Evolutionary conservation across 2,797 vertebrate species (phyloP).

Genomic region (Antrozous pallidus): DNA sequence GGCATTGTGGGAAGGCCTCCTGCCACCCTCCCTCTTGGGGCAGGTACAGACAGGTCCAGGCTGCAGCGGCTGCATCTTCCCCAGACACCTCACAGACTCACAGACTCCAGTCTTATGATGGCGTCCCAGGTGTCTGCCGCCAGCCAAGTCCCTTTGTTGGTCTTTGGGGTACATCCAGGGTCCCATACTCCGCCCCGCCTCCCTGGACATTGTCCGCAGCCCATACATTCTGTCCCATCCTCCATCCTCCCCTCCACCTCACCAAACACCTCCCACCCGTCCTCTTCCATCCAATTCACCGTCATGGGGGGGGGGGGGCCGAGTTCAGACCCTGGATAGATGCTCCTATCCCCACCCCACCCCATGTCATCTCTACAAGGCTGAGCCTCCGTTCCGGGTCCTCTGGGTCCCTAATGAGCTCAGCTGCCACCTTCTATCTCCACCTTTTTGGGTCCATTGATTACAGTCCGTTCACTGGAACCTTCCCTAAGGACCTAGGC

Average conservation of each 20-base stretch:
- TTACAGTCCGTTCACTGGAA: neutral
- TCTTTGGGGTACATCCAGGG: neutral
- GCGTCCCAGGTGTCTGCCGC: neutral
- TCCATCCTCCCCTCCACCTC: neutral
- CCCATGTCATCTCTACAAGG: neutral
- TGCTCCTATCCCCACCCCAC: neutral
- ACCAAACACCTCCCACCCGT: neutral
- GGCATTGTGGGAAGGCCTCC: conserved; percentile 68
- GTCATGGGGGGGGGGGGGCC: neutral
- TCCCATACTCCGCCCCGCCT: neutral
- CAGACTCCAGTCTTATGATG: conserved; percentile 14
- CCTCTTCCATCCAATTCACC: neutral
- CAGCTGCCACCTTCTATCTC: neutral
- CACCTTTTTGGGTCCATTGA: neutral
- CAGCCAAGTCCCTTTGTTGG: neutral
- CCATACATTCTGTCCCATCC: neutral
- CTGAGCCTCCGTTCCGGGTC: neutral
- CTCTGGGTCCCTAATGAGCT: neutral
- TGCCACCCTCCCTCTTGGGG: conserved; percentile 40
- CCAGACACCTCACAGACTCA: conserved; percentile 15
- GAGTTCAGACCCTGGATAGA: neutral
- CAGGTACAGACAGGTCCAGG: conserved; percentile 69
- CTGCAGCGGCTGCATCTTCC: conserved; percentile 44
- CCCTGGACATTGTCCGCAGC: neutral
- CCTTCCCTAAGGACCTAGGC: neutral